A percentile compares a stretch with the other conserved stretches of the same genome.
Conservation (phyloP, 2,113 vertebrate genomes). For the Cyprinodon variegatus region DNA sequence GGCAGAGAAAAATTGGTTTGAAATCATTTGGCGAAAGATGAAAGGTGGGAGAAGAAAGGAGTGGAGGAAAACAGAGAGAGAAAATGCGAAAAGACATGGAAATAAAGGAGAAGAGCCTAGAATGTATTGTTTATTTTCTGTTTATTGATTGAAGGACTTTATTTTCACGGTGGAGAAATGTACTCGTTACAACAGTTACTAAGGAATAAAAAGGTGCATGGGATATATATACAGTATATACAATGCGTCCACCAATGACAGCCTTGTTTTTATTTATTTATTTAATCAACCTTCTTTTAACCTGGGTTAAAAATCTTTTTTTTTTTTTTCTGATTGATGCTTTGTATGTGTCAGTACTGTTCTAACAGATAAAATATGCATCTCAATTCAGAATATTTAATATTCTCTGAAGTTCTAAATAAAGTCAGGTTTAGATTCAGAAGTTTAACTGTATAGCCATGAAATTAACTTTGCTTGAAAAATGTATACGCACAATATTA, state of each 20-base stretch:
- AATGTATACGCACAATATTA: neutral
- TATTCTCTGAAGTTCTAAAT: neutral
- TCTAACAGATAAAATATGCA: neutral
- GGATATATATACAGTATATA: too few species aligned
- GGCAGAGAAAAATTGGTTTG: conserved; percentile 63
- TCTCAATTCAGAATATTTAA: neutral
- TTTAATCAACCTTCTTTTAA: conserved; percentile 40
- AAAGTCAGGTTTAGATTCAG: conserved; percentile 2
- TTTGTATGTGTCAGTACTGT: neutral
- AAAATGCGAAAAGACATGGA: conserved; percentile 32
- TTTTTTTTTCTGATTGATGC: neutral
- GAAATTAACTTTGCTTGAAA: conserved; percentile 29
- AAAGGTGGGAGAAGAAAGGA: neutral
- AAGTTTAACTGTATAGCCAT: neutral
- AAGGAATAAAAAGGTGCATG: too few species aligned
- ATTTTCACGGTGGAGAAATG: too few species aligned
- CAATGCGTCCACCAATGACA: too few species aligned
- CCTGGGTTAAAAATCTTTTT: conserved; percentile 28
- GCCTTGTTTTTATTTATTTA: too few species aligned
- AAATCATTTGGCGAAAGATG: conserved; percentile 55
- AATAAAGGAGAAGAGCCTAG: conserved; percentile 24
- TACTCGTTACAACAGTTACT: too few species aligned
- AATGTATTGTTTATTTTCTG: conserved; percentile 19
- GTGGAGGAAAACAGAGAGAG: neutral
- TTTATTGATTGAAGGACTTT: too few species aligned